A percentile compares a stretch with the other conserved stretches of the same genome.
Evolutionary conservation across 2,797 vertebrate species (phyloP).

Genomic region (Halcyon smyrnensis): DNA sequence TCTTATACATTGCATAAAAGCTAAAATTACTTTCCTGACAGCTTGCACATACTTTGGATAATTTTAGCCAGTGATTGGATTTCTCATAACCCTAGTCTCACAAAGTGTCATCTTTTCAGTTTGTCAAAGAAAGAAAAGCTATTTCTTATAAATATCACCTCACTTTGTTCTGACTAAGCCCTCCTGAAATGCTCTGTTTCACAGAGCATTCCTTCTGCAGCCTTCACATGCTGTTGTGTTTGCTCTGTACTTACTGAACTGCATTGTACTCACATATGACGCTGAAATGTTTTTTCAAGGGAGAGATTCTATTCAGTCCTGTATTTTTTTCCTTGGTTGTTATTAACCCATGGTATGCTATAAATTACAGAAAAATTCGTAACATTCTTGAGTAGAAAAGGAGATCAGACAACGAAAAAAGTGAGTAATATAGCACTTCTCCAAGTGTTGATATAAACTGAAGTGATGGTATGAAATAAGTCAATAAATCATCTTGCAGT

Average conservation of each 20-base stretch:
- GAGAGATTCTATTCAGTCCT: background rate
- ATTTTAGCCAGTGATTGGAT: slow-evolving; percentile 8
- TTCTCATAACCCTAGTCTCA: background rate
- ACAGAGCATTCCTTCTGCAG: slow-evolving; percentile 32
- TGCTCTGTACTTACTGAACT: slow-evolving; percentile 1
- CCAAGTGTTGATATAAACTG: slow-evolving; percentile 9
- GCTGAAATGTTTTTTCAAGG: background rate
- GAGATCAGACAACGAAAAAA: slow-evolving; percentile 31
- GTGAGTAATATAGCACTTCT: slow-evolving; percentile 18
- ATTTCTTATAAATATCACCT: background rate
- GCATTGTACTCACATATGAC: background rate
- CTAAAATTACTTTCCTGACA: background rate
- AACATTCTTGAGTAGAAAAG: slow-evolving; percentile 18
- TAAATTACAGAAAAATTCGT: slow-evolving; percentile 38
- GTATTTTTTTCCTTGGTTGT: background rate
- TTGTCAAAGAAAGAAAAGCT: slow-evolving; percentile 25
- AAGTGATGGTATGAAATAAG: slow-evolving; percentile 39
- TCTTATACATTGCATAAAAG: background rate
- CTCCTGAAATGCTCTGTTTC: slow-evolving; percentile 33
- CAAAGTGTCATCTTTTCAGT: background rate
- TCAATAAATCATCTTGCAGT: slow-evolving; percentile 45
- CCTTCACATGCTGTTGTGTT: background rate
- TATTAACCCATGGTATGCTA: background rate
- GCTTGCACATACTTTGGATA: background rate
- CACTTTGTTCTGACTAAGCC: slow-evolving; percentile 33